Evolutionary conservation across 2,797 vertebrate species (phyloP), one percentile per base, ranked within the genome.

Genomic region (Bryconaethiops microstoma): DNA sequence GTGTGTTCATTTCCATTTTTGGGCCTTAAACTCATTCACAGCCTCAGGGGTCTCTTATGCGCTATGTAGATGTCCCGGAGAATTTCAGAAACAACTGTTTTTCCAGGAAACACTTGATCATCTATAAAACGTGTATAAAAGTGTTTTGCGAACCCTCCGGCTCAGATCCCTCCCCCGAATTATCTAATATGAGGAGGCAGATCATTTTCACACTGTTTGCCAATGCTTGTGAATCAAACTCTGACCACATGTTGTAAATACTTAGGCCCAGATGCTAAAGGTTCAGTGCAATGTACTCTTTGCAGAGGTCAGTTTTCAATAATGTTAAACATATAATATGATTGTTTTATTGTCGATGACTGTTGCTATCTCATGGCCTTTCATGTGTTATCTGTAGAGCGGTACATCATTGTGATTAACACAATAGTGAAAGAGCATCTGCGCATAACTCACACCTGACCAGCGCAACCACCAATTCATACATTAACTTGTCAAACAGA

Each of bases 1-100:
- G 70, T 77, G 19, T 5, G 0, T 78, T 78, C 62, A 74, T 74
- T 74, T 82, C n/a, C 42, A 74, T 78, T 74, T 62, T 82, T 78
- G 67, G 76, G 54, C 68, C 1, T 42, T 72, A 73, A 73, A 73
- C 50, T 73, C 60, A 4, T 77, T 74, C 64, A 35, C 55, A 25
- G 75, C 62, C 69, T 74, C 52, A 8, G 75, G 75, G 64, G 65
- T 65, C 23, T 72, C 77, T 77, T 77, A 73, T n/a, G 21, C 4
- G 23, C 35, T 60, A 67, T 68, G 75, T 82, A 77, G 48, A 77
- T 73, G 77, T 77, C 52, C 74, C n/a, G 35, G 65, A 65, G 39
- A 65, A 59, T 82, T 78, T 82, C 75, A 73, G 60, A 59, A 77
- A 77, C 68, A 64, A 39, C 57, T 76, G 17, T 42, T 72, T 65